Conservation (phyloP, 2,888 invertebrate genomes). For the Drosophila tripunctata region DNA sequence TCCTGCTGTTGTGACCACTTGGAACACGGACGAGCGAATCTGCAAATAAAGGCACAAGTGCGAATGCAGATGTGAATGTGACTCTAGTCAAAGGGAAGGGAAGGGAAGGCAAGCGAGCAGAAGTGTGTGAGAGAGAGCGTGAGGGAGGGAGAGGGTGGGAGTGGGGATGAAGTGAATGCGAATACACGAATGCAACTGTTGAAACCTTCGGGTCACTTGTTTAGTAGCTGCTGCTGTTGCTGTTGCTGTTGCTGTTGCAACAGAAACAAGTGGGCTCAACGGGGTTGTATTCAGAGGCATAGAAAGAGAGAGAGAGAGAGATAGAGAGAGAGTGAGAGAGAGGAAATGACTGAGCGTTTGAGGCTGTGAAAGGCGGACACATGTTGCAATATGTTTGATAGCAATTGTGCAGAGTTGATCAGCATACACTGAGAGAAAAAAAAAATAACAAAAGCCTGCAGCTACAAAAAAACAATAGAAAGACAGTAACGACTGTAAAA, state of each 20-base stretch:
- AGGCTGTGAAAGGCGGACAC: constrained; percentile 36
- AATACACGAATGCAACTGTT: constrained; percentile 23
- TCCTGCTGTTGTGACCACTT: constrained; percentile 7
- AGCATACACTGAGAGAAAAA: neutral
- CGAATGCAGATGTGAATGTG: constrained; percentile 16
- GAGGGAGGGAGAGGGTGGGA: neutral
- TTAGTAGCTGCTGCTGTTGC: constrained; percentile 57
- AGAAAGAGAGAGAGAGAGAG: constrained; percentile 7
- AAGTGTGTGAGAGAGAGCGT: neutral
- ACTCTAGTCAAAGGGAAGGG: neutral
- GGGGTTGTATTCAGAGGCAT: constrained; percentile 30
- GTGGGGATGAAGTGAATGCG: constrained; percentile 6
- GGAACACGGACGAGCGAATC: constrained; percentile 30
- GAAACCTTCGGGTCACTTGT: constrained; percentile 57
- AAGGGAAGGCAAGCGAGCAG: neutral
- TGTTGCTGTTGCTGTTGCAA: too few relatives aligned
- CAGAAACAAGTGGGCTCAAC: constrained; percentile 45
- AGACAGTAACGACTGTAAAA: too few relatives aligned
- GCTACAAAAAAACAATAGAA: too few relatives aligned
- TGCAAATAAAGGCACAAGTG: constrained; percentile 45
- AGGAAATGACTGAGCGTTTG: neutral
- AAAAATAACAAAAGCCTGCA: neutral
- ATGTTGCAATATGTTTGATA: constrained; percentile 49
- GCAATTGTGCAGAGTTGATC: constrained; percentile 15
- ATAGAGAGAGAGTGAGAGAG: constrained; percentile 7